Evolutionary conservation across 2,888 invertebrate genomes (phyloP), one percentile per base, ranked within the genome.

Genomic region (Drosophila acutilabella): DNA sequence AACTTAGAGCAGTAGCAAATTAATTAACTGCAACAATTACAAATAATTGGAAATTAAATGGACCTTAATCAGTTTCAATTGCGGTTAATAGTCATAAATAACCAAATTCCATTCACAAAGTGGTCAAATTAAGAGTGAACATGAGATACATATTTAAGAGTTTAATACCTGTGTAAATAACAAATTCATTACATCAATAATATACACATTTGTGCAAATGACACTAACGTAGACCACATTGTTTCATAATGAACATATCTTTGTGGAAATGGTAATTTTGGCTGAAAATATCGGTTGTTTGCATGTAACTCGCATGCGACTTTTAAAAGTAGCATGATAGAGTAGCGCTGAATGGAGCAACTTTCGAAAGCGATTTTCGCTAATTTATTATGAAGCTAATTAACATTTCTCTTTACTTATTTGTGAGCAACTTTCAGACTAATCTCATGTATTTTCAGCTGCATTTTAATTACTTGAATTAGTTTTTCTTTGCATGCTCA

Each of bases 11-110:
- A 18, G 10, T 0, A 33, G 42, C 42, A 44, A 56, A 36, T 44
- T 56, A 56, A 44, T 47, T 47, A 57, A 20, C 20, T n/a, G 13
- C 45, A 57, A 47, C 47, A 57, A 57, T 57, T 45, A 47, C 45
- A 57, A 57, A 47, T 47, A 47, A 47, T 57, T 47, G 45, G 23
- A 23, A 38, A 57, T 45, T 57, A 57, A 57, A 20, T 57, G 45
- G 45, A 13, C 7, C 57, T 57, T 57, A 38, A 47, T 47, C 57
- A 23, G 13, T 47, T 57, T 38, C 45, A 36, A 57, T 38, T 57
- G 36, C 14, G 23, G 16, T 45, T 23, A 57, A 57, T 38, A 23
- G 45, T 47, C 57, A 57, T 38, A 26, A 57, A 57, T 57, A 57
- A 23, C 38, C 23, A 57, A 57, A 36, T 13, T 2, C 23, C 26